phyloP scores from a whole-genome alignment of 92 coral and sea anemone genomes.

The Phymanthus crucifer region DNA sequence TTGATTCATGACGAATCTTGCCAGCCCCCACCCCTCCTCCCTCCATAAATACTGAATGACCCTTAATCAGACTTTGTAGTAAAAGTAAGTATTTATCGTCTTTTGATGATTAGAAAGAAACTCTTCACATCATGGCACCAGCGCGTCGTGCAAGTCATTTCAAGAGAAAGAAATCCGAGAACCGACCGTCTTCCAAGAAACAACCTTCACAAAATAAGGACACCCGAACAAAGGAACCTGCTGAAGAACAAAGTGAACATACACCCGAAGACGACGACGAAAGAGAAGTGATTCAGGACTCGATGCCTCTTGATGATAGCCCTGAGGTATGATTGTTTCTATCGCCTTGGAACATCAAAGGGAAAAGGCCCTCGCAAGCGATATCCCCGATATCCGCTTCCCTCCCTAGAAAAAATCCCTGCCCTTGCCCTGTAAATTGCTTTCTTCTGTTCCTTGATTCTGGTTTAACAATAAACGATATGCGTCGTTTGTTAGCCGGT shows the following conservation, averaged over 20 bases:
- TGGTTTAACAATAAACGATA: neutral
- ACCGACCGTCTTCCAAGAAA: neutral
- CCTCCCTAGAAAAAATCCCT: too few relatives aligned
- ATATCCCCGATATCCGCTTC: too few relatives aligned
- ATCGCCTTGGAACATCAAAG: too few relatives aligned
- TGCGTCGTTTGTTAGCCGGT: neutral
- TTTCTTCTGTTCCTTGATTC: neutral
- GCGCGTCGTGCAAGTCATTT: neutral
- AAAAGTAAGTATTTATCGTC: too few relatives aligned
- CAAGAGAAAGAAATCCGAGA: neutral
- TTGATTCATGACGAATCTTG: too few relatives aligned
- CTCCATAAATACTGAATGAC: too few relatives aligned
- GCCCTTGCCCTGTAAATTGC: too few relatives aligned
- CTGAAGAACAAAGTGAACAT: neutral
- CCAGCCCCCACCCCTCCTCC: too few relatives aligned
- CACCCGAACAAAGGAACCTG: neutral
- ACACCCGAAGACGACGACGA: constrained; percentile 8
- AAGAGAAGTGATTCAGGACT: constrained; percentile 34
- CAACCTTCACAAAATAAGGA: neutral
- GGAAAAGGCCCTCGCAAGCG: too few relatives aligned
- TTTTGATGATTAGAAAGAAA: neutral
- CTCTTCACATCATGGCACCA: constrained; percentile 8
- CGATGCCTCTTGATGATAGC: constrained; percentile 35
- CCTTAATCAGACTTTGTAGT: too few relatives aligned
- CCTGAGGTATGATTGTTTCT: neutral